phyloP scores from a whole-genome alignment of 2,888 invertebrate genomes.

The Drosophila nigritarsus region DNA sequence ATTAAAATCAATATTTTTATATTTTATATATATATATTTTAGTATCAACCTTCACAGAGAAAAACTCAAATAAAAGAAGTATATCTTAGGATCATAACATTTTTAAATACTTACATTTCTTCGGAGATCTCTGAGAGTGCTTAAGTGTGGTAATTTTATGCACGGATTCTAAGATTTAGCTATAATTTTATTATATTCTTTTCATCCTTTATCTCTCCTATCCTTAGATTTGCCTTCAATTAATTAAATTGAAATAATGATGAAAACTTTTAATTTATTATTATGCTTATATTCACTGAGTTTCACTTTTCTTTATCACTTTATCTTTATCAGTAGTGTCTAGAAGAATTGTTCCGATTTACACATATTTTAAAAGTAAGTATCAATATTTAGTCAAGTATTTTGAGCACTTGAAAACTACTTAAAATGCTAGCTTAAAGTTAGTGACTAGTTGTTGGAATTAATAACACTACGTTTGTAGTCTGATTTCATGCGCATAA shows the following conservation, averaged over 20 bases:
- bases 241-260: neutral
- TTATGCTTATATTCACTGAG: neutral
- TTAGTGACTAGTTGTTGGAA: too few relatives aligned
- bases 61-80: neutral
- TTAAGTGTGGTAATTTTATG: neutral
- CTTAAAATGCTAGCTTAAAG: too few relatives aligned
- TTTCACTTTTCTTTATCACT: too few relatives aligned
- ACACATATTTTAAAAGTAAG: neutral
- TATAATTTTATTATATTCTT: too few relatives aligned
- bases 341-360: neutral
- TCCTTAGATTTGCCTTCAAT: neutral
- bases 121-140: neutral
- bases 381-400: neutral
- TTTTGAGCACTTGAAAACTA: neutral
- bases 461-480: neutral
- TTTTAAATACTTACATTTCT: too few relatives aligned
- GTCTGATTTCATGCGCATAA: slow-evolving; percentile 8
- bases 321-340: neutral
- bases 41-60: neutral
- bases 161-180: too few relatives aligned
- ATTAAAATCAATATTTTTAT: too few relatives aligned
- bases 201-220: too few relatives aligned
- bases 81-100: neutral
- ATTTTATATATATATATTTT: too few relatives aligned
- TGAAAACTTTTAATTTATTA: neutral